A percentile compares a stretch with the other conserved stretches of the same genome.
phyloP scores from a whole-genome alignment of 2,113 vertebrate species.

The Oncorhynchus masou region DNA sequence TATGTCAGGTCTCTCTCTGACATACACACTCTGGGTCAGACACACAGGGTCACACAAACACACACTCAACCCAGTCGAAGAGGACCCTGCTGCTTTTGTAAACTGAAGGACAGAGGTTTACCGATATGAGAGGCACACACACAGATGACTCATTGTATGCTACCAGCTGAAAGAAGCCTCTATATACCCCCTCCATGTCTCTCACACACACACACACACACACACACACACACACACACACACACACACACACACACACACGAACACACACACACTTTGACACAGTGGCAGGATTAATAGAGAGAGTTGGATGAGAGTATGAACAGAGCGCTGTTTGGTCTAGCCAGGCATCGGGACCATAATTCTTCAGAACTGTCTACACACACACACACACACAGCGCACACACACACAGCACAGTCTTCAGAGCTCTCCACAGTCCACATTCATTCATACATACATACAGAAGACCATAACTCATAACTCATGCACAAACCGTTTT shows the following conservation, averaged over 20 bases:
- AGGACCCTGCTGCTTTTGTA: constrained; percentile 32
- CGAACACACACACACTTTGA: constrained; percentile 11
- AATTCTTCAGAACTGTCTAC: constrained; percentile 57
- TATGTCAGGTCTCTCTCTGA: neutral
- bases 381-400: constrained; percentile 44
- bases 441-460: constrained; percentile 4
- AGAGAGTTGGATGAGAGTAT: constrained; percentile 47
- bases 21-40: neutral
- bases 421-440: too few relatives aligned
- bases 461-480: constrained; percentile 45
- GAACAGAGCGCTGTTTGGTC: constrained; percentile 64
- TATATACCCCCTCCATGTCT: neutral
- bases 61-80: neutral
- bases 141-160: constrained; percentile 18
- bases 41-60: constrained; percentile 4
- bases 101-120: constrained; percentile 31
- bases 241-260: constrained; percentile 6
- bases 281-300: constrained; percentile 50
- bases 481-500: constrained; percentile 8
- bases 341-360: constrained; percentile 53
- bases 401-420: constrained; percentile 30
- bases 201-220: neutral
- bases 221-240: constrained; percentile 12
- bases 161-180: neutral
- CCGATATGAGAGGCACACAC: constrained; percentile 20